Conservation (phyloP, 1,140 invertebrate species). For the Oscheius sp. region DNA sequence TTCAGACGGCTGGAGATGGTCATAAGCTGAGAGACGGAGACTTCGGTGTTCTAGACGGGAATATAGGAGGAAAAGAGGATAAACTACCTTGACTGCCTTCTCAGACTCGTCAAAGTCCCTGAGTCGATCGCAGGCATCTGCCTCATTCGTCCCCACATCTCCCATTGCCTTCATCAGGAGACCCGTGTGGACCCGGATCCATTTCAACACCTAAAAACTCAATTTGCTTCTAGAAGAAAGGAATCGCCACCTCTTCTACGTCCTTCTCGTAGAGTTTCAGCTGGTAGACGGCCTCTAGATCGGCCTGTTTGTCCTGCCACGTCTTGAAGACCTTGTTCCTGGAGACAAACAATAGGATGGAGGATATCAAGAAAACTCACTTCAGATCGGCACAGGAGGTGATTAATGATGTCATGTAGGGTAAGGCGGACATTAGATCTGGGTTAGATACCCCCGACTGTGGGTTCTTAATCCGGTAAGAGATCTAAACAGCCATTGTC, state of each 20-base stretch:
- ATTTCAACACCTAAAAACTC: background rate
- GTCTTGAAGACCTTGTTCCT: slow-evolving; percentile 85
- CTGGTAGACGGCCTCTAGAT: slow-evolving; percentile 91
- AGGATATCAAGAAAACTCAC: slow-evolving; percentile 10
- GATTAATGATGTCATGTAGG: slow-evolving; percentile 62
- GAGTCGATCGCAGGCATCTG: background rate
- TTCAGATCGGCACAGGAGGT: slow-evolving; percentile 68
- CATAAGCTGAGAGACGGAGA: background rate
- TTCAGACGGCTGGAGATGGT: background rate
- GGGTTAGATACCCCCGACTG: slow-evolving; percentile 31
- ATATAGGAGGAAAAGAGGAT: background rate
- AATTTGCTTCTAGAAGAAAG: background rate
- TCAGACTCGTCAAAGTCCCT: slow-evolving; percentile 17
- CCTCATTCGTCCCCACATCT: slow-evolving; percentile 10
- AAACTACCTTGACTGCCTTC: slow-evolving; percentile 14
- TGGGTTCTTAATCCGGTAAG: slow-evolving; percentile 33
- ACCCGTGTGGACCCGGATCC: slow-evolving; percentile 1
- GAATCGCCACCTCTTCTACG: slow-evolving; percentile 77
- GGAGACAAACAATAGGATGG: slow-evolving; percentile 75
- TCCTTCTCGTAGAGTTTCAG: slow-evolving; percentile 91
- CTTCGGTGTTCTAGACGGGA: background rate
- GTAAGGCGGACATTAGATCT: slow-evolving; percentile 21
- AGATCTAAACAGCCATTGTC: slow-evolving; percentile 71
- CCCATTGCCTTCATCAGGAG: background rate
- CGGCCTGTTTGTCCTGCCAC: slow-evolving; percentile 87